Base-by-base conservation (phyloP, 35 echinoderm and acorn worm species). In the Ophiothrix spiculata region DNA sequence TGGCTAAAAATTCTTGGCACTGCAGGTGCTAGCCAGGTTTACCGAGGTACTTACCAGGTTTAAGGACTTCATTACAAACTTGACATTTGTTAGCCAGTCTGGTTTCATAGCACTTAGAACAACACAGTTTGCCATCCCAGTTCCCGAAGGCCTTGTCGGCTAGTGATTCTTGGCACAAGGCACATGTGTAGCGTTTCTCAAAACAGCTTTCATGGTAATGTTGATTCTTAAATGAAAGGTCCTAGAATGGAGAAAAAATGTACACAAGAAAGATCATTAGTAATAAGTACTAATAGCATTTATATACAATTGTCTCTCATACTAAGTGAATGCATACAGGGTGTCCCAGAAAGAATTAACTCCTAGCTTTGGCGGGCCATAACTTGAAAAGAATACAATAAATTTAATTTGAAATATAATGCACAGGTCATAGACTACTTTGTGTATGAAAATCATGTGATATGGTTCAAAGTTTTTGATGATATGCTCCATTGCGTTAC, bases 121-220 rank as follows among this genome's bases (percentile, higher is more conserved):
- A 99, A 74, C 92, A 99, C 38, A 99, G 90, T 79, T 94, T 91
- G 25, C 89, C 92, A 74, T 94, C 96, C 86, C 92, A 91, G 77
- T 94, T 94, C 36, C 96, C 96, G 64, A 99, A 99, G 36, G 96
- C 89, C 78, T 93, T 92, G 84, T 99, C 96, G 15, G 92, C 96
- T 33, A 99, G 89, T 13, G 96, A 99, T 37, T 90, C 84, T 86
- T 94, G 91, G 29, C 96, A 99, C 92, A 94, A 87, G n/a, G 81
- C 82, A 75, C 96, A 99, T 28, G 84, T 90, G 82, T 95, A 95
- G 64, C 93, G 90, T 42, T 81, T 75, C 76, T 93, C 90, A 82
- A 99, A 99, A 74, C 96, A 99, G 39, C 54, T 83, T 56, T 99
- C 96, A 60, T 99, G 96, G 86, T 90, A 99, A 64, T 99, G 96